phyloP scores from a whole-genome alignment of 1,140 invertebrate genomes.

The Philotrypesis tridentata region DNA sequence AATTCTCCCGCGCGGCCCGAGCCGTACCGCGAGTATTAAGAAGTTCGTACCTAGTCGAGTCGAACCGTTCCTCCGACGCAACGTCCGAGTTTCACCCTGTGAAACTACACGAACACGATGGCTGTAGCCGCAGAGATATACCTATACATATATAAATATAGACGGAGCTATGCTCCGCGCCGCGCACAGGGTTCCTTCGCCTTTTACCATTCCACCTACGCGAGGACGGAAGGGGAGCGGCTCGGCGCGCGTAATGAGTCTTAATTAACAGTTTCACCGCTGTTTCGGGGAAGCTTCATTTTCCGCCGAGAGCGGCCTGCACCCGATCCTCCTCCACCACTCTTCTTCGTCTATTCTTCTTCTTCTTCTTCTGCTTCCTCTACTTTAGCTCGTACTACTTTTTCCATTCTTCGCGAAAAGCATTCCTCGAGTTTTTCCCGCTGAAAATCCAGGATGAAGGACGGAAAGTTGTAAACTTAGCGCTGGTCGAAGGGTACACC shows the following conservation, averaged over 20 bases:
- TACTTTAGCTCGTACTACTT: background rate
- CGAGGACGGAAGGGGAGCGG: background rate
- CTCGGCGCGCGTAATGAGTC: conserved; percentile 70
- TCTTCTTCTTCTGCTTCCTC: conserved; percentile 18
- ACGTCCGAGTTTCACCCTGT: conserved; percentile 24
- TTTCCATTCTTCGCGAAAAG: background rate
- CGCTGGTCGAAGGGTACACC: conserved; percentile 16
- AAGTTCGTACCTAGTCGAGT: conserved; percentile 61
- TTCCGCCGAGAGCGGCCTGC: conserved; percentile 51
- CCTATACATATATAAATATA: no score
- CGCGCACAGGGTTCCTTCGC: no score
- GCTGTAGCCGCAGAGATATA: no score
- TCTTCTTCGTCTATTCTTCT: background rate
- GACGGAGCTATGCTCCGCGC: no score
- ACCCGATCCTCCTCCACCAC: background rate
- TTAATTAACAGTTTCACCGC: conserved; percentile 74
- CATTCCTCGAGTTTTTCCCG: conserved; percentile 39
- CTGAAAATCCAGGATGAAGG: conserved; percentile 7
- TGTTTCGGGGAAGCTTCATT: conserved; percentile 72
- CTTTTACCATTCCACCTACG: conserved; percentile 19
- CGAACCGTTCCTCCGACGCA: conserved; percentile 45
- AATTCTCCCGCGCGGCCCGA: conserved; percentile 35
- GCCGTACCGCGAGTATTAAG: conserved; percentile 65
- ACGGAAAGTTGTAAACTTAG: background rate
- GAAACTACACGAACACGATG: no score